A percentile compares a stretch with the other conserved stretches of the same genome.
These are phyloP conservation scores for Limnephilus marmoratus DNA, from an alignment of 2,888 invertebrate species.

Conservation along the genomic window DNA sequence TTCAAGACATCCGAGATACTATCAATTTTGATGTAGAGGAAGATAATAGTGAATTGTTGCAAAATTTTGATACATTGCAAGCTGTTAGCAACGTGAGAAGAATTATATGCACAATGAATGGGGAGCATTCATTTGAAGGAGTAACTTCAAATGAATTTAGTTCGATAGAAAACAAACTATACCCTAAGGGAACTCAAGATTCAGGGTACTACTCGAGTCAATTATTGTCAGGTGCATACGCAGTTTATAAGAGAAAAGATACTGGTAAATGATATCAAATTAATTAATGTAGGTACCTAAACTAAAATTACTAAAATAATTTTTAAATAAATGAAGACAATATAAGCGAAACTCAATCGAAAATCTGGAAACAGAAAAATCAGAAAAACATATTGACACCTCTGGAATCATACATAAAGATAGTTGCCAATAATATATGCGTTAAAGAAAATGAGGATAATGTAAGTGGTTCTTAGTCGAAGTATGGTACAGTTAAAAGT, in stretches of 20 bases:
- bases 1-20: constrained; percentile 40
- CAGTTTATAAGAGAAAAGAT: constrained; percentile 15
- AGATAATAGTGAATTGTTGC: constrained; percentile 6
- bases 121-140: constrained; percentile 48
- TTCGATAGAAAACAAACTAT: neutral
- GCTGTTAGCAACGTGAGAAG: constrained; percentile 55
- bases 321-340: too few species aligned
- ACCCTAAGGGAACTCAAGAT: constrained; percentile 51
- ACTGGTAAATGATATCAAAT: neutral
- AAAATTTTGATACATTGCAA: constrained; percentile 53
- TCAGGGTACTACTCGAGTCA: constrained; percentile 57
- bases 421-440: too few species aligned
- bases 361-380: too few species aligned
- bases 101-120: constrained; percentile 45
- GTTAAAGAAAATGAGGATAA: too few species aligned
- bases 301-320: neutral
- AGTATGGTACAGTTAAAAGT: too few species aligned
- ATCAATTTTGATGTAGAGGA: constrained; percentile 12
- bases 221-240: constrained; percentile 2
- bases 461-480: too few species aligned
- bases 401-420: too few species aligned
- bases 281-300: neutral
- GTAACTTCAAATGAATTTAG: constrained; percentile 7
- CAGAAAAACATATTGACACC: too few species aligned
- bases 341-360: too few species aligned